Evolutionary conservation across 2,113 vertebrate genomes (phyloP).

Genomic region (Saguinus midas): DNA sequence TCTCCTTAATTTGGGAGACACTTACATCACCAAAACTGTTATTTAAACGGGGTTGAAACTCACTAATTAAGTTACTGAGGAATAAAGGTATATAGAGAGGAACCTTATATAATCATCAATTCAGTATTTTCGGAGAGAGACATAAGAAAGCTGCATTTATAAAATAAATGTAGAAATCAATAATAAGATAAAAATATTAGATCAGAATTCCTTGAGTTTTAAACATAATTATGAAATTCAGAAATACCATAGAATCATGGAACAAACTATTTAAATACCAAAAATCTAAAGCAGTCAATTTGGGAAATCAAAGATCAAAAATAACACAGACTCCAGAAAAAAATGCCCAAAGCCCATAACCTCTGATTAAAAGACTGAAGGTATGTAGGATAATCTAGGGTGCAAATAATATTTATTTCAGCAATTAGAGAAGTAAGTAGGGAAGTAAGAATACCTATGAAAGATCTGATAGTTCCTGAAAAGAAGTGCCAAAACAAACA

Average conservation of each 20-base stretch:
- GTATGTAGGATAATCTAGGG: background rate
- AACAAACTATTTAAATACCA: background rate
- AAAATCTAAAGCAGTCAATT: background rate
- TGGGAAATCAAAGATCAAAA: background rate
- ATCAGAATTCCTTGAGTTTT: background rate
- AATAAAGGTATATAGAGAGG: background rate
- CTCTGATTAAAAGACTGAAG: background rate
- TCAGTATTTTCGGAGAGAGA: background rate
- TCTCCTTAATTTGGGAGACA: background rate
- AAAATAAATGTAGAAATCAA: background rate
- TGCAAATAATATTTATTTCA: no score
- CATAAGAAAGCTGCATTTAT: background rate
- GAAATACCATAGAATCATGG: background rate
- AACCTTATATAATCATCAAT: background rate
- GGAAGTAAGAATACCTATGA: background rate
- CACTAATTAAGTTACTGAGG: background rate
- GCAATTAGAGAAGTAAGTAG: background rate
- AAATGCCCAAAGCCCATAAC: background rate
- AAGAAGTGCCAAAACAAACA: background rate
- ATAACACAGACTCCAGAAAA: background rate
- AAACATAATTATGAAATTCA: background rate
- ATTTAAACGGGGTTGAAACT: background rate
- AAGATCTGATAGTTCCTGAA: background rate
- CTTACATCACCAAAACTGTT: background rate
- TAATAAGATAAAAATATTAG: background rate